Evolutionary conservation across 2,888 invertebrate genomes (phyloP).

Genomic region (Alitta virens): DNA sequence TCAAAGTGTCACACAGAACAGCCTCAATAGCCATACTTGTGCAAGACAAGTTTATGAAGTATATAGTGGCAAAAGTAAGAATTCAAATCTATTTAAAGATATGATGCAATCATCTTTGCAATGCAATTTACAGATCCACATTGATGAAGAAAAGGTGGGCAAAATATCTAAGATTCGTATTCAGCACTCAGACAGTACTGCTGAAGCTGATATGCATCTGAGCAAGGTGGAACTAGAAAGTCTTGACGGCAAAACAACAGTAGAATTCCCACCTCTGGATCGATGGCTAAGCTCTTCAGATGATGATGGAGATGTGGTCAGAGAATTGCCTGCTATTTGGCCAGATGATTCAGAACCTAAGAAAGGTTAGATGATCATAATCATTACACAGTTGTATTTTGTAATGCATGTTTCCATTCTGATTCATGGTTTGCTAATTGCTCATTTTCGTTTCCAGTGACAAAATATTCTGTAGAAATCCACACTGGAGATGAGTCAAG

Average conservation of each 20-base stretch:
- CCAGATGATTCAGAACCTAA: background rate
- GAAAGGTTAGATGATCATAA: background rate
- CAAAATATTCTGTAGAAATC: conserved; percentile 15
- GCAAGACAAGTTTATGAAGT: no score
- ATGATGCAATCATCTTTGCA: background rate
- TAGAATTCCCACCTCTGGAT: conserved; percentile 38
- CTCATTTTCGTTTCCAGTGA: conserved; percentile 19
- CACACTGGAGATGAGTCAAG: conserved; percentile 11
- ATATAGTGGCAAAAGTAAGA: no score
- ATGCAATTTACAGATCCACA: conserved; percentile 34
- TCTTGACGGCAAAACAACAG: conserved; percentile 24
- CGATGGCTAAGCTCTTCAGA: conserved; percentile 39
- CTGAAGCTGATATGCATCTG: conserved; percentile 33
- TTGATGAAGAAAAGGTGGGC: conserved; percentile 41
- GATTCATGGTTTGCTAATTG: no score
- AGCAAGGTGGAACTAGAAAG: conserved; percentile 39
- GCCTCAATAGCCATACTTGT: no score
- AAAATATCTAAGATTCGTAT: conserved; percentile 45
- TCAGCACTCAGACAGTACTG: conserved; percentile 39
- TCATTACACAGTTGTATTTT: no score
- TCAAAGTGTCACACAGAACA: no score
- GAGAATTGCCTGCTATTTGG: conserved; percentile 35
- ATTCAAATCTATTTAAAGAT: no score
- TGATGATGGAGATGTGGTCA: conserved; percentile 42
- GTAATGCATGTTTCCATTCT: no score